These are phyloP conservation scores for Heliconius eleuchia DNA, from an alignment of 1,140 invertebrate species.

Conservation along the genomic window DNA sequence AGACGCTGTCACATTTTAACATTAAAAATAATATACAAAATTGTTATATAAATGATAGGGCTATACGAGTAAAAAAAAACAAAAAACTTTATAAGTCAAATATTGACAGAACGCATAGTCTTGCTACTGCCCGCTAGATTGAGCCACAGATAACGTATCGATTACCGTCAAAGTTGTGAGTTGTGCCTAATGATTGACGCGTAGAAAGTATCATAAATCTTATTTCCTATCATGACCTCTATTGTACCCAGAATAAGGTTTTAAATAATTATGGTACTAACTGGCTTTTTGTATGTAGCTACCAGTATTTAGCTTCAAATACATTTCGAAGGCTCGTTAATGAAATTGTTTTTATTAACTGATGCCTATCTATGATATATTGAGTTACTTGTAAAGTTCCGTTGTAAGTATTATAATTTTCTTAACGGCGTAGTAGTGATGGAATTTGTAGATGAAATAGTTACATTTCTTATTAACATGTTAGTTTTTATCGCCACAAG, in stretches of 20 bases:
- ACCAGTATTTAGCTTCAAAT: slow-evolving; percentile 59
- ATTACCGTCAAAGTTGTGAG: slow-evolving; percentile 60
- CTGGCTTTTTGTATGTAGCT: slow-evolving; percentile 43
- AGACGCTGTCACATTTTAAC: too few species aligned
- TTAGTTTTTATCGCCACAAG: background rate
- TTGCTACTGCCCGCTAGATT: slow-evolving; percentile 62
- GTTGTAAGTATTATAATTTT: slow-evolving; percentile 9
- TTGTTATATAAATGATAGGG: too few species aligned
- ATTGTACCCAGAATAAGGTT: background rate
- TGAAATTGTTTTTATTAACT: slow-evolving; percentile 61
- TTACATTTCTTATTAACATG: background rate
- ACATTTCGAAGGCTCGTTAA: slow-evolving; percentile 53
- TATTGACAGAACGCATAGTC: slow-evolving; percentile 49
- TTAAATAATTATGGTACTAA: slow-evolving; percentile 1
- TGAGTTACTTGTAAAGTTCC: slow-evolving; percentile 12
- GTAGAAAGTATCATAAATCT: slow-evolving; percentile 56
- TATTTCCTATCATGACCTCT: background rate
- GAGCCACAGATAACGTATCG: slow-evolving; percentile 66
- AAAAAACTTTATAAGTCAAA: slow-evolving; percentile 34
- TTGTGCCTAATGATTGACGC: slow-evolving; percentile 58
- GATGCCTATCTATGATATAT: slow-evolving; percentile 20
- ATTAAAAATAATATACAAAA: too few species aligned
- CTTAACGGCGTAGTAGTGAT: background rate
- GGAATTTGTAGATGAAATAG: slow-evolving; percentile 4
- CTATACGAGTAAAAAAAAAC: background rate